Evolutionary conservation across 2,113 vertebrate species (phyloP), one percentile per base, ranked within the genome.

Genomic region (Herpetotheres cachinnans): DNA sequence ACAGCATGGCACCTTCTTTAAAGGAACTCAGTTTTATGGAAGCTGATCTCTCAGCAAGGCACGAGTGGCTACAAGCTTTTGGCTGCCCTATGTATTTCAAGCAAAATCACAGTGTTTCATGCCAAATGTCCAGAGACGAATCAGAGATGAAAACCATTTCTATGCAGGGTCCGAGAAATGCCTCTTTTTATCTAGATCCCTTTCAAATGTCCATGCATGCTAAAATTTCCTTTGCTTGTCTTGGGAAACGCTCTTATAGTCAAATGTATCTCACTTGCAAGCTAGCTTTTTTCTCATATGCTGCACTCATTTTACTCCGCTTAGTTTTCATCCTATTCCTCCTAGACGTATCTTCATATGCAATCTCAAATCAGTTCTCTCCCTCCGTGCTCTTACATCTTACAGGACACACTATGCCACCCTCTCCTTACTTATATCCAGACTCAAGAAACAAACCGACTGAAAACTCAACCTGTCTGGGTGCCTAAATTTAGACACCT

Each of bases 21-120:
- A 97, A 97, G 93, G 66, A 95, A 71, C 70, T 80, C 47, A 6
- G 85, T 97, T 97, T 97, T 97, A 97, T 96, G 96, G 96, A 96
- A 97, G 93, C 89, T 65, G 84, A 46, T 81, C n/a, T 95, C 85
- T 70, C 81, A 90, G 90, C 59, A 79, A 93, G 82, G 42, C 66
- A 95, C 0, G 18, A 79, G 62, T 27, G 40, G 55, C 86, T 61
- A 92, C 69, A 74, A 69, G 82, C 89, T 95, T 94, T 93, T 93
- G 89, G 76, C 78, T 94, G 58, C 26, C 17, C 66, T 24, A 16
- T 4, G 20, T 70, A 78, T 94, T 88, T 82, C 46, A 86, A 71
- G 78, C 4, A 76, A 67, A 91, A 69, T 80, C 83, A 44, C 34
- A 0, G 0, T 13, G 12, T 86, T 83, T 88, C 59, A 42, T 46